phyloP scores from a whole-genome alignment of 2,888 invertebrate species.

The Oxystoma pomonae region DNA sequence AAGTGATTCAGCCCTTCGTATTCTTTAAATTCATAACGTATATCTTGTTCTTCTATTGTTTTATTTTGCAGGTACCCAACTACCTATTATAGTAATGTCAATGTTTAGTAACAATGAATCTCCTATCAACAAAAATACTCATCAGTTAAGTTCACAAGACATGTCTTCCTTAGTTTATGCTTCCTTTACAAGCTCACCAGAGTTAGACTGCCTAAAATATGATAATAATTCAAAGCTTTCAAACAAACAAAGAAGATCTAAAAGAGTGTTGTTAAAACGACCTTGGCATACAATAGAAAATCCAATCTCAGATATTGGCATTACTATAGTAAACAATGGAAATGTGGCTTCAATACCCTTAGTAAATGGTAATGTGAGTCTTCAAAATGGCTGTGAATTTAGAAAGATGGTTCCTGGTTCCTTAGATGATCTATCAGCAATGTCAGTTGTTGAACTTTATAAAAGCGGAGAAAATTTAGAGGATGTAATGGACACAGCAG shows the following conservation, averaged over 20 bases:
- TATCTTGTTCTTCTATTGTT: too few relatives aligned
- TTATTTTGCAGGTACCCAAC: too few relatives aligned
- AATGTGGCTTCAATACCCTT: not conserved
- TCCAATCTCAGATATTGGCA: not conserved
- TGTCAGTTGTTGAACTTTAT: slow-evolving; percentile 57
- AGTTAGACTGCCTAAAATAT: too few relatives aligned
- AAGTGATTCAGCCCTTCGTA: too few relatives aligned
- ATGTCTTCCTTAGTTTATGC: too few relatives aligned
- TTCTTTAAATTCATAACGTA: too few relatives aligned
- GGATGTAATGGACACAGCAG: slow-evolving; percentile 57
- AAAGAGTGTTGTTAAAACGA: not conserved
- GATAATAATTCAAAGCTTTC: not conserved
- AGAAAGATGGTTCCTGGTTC: not conserved
- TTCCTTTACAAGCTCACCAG: not conserved
- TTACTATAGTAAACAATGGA: not conserved
- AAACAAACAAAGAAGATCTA: not conserved
- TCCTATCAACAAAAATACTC: too few relatives aligned
- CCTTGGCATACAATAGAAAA: not conserved
- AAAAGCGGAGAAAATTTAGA: slow-evolving; percentile 56
- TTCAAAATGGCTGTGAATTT: not conserved
- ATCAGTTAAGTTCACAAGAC: too few relatives aligned
- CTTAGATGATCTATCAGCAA: slow-evolving; percentile 46
- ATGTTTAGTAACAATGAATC: too few relatives aligned
- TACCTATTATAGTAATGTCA: too few relatives aligned
- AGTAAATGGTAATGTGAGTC: too few relatives aligned